A percentile compares a stretch with the other conserved stretches of the same genome.
phyloP scores from a whole-genome alignment of 2,113 vertebrate species.

The Tragelaphus strepsiceros region DNA sequence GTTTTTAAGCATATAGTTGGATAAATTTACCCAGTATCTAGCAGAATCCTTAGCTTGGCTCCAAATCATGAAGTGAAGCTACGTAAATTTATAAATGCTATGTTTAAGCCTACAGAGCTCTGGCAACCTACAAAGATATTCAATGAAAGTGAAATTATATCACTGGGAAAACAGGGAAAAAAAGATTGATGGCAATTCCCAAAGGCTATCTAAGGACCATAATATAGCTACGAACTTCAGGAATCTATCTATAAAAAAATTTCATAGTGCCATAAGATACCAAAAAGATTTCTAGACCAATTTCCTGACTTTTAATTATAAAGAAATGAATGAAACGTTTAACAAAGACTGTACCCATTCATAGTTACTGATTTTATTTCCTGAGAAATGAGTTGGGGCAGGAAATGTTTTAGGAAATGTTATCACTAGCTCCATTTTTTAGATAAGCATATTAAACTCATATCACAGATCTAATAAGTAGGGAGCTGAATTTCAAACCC shows the following conservation, averaged over 20 bases:
- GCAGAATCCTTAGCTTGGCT: background rate
- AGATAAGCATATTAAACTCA: background rate
- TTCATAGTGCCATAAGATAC: background rate
- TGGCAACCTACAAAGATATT: background rate
- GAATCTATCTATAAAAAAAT: background rate
- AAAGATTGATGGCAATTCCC: background rate
- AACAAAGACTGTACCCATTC: background rate
- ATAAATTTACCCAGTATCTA: background rate
- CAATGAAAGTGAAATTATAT: background rate
- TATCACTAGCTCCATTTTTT: background rate
- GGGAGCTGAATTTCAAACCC: background rate
- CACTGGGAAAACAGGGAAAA: background rate
- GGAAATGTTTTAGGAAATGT: background rate
- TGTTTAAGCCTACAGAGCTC: background rate
- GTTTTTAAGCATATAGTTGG: background rate
- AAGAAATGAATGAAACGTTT: background rate
- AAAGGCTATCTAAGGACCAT: background rate
- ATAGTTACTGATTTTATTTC: background rate
- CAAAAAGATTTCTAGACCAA: background rate
- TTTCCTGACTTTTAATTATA: background rate
- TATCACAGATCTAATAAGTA: background rate
- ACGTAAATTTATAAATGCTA: background rate
- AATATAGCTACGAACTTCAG: background rate
- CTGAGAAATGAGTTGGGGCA: background rate
- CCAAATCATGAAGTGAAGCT: background rate